phyloP scores from a whole-genome alignment of 2,797 vertebrate genomes.

The Periophthalmus magnuspinnatus region DNA sequence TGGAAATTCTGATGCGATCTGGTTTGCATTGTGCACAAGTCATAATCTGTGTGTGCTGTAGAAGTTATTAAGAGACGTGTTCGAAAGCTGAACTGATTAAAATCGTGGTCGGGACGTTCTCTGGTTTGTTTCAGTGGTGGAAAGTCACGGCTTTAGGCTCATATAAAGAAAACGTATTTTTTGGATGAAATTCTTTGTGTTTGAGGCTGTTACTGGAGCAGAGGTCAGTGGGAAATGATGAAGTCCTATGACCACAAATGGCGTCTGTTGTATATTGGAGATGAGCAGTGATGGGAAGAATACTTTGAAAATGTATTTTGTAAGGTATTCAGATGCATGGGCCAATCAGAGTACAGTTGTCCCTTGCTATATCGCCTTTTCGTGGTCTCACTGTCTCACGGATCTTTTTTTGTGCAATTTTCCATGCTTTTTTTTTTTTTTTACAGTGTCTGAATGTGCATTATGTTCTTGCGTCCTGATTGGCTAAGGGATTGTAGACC shows the following conservation, averaged over 20 bases:
- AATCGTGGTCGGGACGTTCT: constrained; percentile 52
- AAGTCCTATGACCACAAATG: background rate
- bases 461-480: too few relatives aligned
- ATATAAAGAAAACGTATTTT: background rate
- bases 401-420: too few relatives aligned
- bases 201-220: background rate
- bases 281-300: too few relatives aligned
- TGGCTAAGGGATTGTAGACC: too few relatives aligned
- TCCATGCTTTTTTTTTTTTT: too few relatives aligned
- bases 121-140: constrained; percentile 24
- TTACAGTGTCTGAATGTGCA: too few relatives aligned
- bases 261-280: too few relatives aligned
- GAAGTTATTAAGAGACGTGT: constrained; percentile 59
- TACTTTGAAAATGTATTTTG: too few relatives aligned
- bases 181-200: background rate
- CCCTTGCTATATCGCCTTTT: too few relatives aligned
- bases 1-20: constrained; percentile 73
- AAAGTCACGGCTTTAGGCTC: background rate
- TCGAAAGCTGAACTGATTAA: constrained; percentile 61
- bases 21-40: constrained; percentile 71
- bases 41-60: constrained; percentile 40
- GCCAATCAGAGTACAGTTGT: too few relatives aligned
- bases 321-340: too few relatives aligned
- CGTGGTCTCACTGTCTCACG: too few relatives aligned
- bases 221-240: background rate